Evolutionary conservation across 2,888 invertebrate species (phyloP), one percentile per base, ranked within the genome.

Genomic region (Dolichomitus sp.): DNA sequence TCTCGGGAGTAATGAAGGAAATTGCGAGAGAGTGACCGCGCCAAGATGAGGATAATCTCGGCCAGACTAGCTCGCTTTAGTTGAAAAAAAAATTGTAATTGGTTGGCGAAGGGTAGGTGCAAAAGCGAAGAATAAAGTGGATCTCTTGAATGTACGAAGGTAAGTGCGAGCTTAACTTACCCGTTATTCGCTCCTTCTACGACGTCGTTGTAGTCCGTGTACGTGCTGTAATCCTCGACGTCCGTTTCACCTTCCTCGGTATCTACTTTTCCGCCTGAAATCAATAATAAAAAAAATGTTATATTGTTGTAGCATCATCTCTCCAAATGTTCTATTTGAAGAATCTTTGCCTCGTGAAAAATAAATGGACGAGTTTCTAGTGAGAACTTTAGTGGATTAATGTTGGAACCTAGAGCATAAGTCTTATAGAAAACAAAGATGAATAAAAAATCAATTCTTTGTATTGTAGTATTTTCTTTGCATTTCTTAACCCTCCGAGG

Each of bases 191-290:
- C 88, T 6, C 88, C 80, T 37, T 91, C 89, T 48, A 87, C 90
- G 37, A 89, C 89, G 54, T 92, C 92, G 63, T 90, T 91, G 81
- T 92, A 91, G 69, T 92, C 90, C 66, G 92, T 89, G 37, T 91
- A 90, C 19, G 90, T 90, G 61, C 86, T 87, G 65, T 92, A 92
- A 80, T 92, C 92, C 68, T 91, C 90, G 14, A 91, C 87, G 40
- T 87, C 90, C n/a, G 91, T 86, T 57, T 92, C 90, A 52, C 87
- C 76, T 37, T 89, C 91, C 57, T 91, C 91, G 27, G 83, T 80
- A 17, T 91, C 90, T 11, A 81, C 81, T 37, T 87, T 85, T 45
- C 87, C 87, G 68, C 87, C 90, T 88, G 85, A 19, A 54, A 84
- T 84, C 79, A 80, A 72, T 42, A 37, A 23, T 19, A 57, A 30